Conservation (phyloP, 2,797 vertebrate species). For the Notamacropus eugenii region DNA sequence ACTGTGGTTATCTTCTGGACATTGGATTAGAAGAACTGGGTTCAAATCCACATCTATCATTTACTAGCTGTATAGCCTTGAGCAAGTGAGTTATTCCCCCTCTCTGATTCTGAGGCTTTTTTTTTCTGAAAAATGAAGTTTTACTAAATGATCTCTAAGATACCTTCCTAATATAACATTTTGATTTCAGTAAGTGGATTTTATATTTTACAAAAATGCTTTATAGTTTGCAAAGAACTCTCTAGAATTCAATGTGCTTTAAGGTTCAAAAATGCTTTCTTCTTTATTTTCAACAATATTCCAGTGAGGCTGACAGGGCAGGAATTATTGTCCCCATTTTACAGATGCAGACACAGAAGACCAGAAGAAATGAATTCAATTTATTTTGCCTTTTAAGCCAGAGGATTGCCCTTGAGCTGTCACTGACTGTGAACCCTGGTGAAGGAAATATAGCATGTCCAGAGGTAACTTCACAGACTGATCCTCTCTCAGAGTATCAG, state of each 20-base stretch:
- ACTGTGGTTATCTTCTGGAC: neutral
- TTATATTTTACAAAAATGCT: neutral
- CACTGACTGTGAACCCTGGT: neutral
- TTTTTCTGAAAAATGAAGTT: neutral
- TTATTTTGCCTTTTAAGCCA: neutral
- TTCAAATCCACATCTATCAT: neutral
- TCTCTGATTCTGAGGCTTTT: neutral
- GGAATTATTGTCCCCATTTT: constrained; percentile 37
- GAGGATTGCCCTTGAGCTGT: neutral
- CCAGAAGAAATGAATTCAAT: neutral
- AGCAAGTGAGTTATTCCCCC: neutral
- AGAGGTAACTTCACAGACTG: neutral
- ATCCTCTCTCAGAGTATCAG: constrained; percentile 62
- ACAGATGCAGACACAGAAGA: constrained; percentile 22
- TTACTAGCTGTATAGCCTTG: neutral
- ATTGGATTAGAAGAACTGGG: neutral
- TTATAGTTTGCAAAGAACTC: neutral
- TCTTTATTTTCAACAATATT: neutral
- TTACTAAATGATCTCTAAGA: neutral
- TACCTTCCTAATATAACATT: neutral
- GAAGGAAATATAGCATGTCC: neutral
- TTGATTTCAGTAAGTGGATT: neutral
- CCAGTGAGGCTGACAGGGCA: neutral
- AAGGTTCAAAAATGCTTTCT: neutral
- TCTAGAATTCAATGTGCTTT: neutral